phyloP scores from a whole-genome alignment of 2,113 vertebrate species.

The Cavia aperea region DNA sequence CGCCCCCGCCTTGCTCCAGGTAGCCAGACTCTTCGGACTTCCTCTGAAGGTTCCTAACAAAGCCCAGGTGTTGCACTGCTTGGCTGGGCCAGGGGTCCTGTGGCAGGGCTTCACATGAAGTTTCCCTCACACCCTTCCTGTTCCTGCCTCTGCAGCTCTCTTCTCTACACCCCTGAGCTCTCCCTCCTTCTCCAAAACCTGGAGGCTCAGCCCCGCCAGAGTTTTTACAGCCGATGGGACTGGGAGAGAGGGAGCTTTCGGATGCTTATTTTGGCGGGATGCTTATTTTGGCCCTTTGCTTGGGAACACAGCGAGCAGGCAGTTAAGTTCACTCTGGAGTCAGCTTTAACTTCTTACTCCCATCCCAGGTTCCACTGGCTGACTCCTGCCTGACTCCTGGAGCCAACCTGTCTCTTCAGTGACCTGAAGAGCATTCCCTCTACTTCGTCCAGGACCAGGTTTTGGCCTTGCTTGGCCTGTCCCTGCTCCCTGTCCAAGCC shows the following conservation, averaged over 20 bases:
- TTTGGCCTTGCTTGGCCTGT: background rate
- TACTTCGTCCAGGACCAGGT: background rate
- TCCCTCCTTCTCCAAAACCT: background rate
- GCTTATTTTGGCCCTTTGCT: background rate
- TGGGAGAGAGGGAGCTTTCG: background rate
- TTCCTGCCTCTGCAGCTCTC: background rate
- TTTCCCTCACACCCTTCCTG: background rate
- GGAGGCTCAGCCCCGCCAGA: background rate
- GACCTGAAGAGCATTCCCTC: background rate
- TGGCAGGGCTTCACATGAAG: background rate
- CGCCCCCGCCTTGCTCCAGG: background rate
- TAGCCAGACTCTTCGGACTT: background rate
- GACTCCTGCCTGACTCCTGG: background rate
- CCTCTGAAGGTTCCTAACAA: background rate
- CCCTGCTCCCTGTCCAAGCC: background rate
- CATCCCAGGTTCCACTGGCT: background rate
- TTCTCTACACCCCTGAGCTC: background rate
- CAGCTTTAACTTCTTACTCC: background rate
- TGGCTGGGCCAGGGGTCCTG: background rate
- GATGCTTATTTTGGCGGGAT: background rate
- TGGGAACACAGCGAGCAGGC: background rate
- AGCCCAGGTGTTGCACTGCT: accelerated
- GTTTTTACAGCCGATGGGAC: background rate
- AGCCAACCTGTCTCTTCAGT: background rate
- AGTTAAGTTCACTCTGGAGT: background rate